These are phyloP conservation scores for Drosophila paranaensis DNA, from an alignment of 2,888 invertebrate species.

Conservation along the genomic window DNA sequence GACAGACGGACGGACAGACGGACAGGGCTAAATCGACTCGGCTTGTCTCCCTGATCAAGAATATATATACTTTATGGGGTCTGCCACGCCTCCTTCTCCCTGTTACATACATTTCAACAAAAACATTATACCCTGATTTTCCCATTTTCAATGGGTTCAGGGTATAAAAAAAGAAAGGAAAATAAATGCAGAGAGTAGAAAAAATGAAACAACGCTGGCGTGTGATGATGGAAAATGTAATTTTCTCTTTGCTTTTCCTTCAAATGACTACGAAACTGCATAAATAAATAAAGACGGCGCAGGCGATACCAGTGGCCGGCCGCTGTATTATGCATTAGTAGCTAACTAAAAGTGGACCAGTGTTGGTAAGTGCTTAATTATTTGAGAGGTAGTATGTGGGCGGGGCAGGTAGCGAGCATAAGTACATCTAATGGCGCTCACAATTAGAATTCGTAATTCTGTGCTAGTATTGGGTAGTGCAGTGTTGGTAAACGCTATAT, in stretches of 20 bases:
- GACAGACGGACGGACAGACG: too few species aligned
- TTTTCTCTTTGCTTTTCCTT: constrained; percentile 8
- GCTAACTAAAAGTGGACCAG: constrained; percentile 4
- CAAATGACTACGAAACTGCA: constrained; percentile 23
- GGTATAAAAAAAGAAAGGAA: too few species aligned
- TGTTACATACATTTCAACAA: too few species aligned
- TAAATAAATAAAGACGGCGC: constrained; percentile 42
- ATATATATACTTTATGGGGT: too few species aligned
- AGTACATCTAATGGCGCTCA: background rate
- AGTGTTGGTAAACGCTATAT: background rate
- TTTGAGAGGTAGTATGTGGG: background rate
- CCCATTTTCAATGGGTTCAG: too few species aligned
- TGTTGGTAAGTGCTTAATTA: constrained; percentile 23
- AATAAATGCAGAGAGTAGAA: background rate
- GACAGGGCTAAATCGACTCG: too few species aligned
- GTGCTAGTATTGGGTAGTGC: background rate
- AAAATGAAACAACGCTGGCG: constrained; percentile 34
- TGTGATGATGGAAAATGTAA: constrained; percentile 31
- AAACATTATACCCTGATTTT: too few species aligned
- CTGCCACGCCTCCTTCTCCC: too few species aligned
- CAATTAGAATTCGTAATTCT: background rate
- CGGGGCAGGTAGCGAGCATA: background rate
- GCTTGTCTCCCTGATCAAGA: too few species aligned
- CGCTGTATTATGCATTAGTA: constrained; percentile 14
- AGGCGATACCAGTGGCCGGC: constrained; percentile 3